A percentile compares a stretch with the other conserved stretches of the same genome.
Conservation (phyloP, 2,888 invertebrate genomes). For the Sycophila texana region DNA sequence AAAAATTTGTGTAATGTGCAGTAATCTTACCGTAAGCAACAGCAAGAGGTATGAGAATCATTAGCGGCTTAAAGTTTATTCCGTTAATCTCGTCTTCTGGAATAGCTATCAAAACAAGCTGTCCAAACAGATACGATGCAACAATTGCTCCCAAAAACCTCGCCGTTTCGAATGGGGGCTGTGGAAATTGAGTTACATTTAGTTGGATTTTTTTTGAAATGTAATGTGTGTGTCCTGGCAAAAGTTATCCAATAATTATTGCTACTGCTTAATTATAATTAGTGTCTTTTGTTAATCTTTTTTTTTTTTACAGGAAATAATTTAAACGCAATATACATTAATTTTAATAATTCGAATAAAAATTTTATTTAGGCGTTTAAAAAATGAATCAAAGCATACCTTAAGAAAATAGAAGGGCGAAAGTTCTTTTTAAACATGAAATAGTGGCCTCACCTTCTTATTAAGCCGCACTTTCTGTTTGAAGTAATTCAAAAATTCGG, state of each 20-base stretch:
- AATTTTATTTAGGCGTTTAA: no score
- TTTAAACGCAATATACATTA: no score
- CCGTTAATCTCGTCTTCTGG: conserved; percentile 85
- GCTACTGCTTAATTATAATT: neutral
- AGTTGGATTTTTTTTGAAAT: conserved; percentile 2
- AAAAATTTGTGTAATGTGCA: no score
- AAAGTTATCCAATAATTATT: neutral
- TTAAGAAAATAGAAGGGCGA: no score
- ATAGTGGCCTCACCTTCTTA: conserved; percentile 79
- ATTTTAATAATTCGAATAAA: no score
- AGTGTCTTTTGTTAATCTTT: no score
- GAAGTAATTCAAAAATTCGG: conserved; percentile 81
- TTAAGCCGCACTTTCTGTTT: conserved; percentile 77
- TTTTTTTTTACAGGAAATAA: no score
- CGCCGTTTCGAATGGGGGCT: conserved; percentile 90
- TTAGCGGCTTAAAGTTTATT: conserved; percentile 83
- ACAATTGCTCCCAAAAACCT: conserved; percentile 87
- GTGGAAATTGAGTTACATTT: conserved; percentile 67
- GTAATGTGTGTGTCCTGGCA: no score
- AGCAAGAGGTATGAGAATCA: conserved; percentile 84
- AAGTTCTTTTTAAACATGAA: neutral
- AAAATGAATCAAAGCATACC: no score
- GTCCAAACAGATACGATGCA: conserved; percentile 89
- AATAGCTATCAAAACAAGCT: conserved; percentile 85
- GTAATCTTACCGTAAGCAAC: conserved; percentile 82